Evolutionary conservation across 2,888 invertebrate genomes (phyloP), one percentile per base, ranked within the genome.

Genomic region (Cryptosula pallasiana): DNA sequence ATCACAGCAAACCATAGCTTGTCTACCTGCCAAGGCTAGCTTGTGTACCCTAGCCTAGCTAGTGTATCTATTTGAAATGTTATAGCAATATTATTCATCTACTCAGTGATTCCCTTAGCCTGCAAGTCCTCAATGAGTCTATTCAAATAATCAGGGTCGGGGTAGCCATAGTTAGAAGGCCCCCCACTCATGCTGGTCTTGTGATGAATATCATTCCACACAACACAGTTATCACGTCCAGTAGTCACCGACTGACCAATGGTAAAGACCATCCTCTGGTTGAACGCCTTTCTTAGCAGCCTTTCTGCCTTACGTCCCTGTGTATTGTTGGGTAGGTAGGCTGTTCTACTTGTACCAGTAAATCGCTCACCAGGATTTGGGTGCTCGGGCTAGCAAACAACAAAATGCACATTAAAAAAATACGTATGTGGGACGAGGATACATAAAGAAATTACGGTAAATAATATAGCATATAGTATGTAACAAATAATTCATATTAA

Each of bases 141-240:
- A 29, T 73, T 73, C 54, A 81, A 74, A 73, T 81, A 80, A 1
- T 74, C 75, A 1, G 77, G 71, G 71, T 81, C 81, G 25, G 81
- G 81, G 74, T 81, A 81, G 1, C 81, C 81, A 75, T 76, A 79
- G 25, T 78, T 81, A 74, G 36, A 74, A 75, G 79, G 74, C 1
- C 81, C 81, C 13, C 81, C 81, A 45, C 69, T 23, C 2, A 75
- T 72, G 55, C 72, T 78, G 32, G 81, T 82, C 74, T 82, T 82
- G 75, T 81, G 82, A 71, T 82, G 81, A 54, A 82, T 78, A 71
- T 81, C 81, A 72, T 81, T 81, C 82, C 81, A 82, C 0, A 78
- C 78, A 35, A 81, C 76, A 1, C 77, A 77, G 69, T 76, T 76
- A 34, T 76, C 74, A 23, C 71, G 73, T 20, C 81, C 81, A 9